Conservation (phyloP, 2,888 invertebrate genomes). For the Amiota minor region DNA sequence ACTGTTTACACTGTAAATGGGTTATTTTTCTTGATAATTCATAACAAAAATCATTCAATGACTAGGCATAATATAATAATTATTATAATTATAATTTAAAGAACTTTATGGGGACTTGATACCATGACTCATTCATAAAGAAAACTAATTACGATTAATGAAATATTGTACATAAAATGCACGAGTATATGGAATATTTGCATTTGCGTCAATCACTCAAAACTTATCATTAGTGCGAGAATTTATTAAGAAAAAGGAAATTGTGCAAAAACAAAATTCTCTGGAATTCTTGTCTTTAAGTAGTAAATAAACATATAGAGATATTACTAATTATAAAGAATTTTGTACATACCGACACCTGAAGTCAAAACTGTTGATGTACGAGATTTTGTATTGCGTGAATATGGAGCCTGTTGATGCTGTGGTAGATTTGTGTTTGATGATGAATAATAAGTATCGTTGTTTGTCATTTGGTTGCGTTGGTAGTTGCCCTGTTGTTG, state of each 20-base stretch:
- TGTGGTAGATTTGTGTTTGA: conserved; percentile 35
- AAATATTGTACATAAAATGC: too few relatives aligned
- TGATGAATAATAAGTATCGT: conserved; percentile 42
- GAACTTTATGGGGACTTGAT: too few relatives aligned
- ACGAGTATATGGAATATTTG: neutral
- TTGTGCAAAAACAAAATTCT: neutral
- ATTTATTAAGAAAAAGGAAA: neutral
- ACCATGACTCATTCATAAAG: too few relatives aligned
- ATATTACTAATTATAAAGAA: conserved; percentile 32
- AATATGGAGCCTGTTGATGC: conserved; percentile 33
- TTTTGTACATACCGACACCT: conserved; percentile 53
- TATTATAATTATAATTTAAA: too few relatives aligned
- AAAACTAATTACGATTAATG: too few relatives aligned
- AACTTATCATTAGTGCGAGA: neutral
- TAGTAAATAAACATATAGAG: neutral
- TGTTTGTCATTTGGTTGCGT: conserved; percentile 7
- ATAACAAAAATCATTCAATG: too few relatives aligned
- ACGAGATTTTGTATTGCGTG: conserved; percentile 47
- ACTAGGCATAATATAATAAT: too few relatives aligned
- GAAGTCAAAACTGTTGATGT: conserved; percentile 40
- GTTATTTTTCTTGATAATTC: too few relatives aligned
- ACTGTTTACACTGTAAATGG: too few relatives aligned
- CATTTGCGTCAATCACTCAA: conserved; percentile 4
- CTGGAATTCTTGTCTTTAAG: neutral
- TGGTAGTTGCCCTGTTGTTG: conserved; percentile 32